Percentiles rank a stretch among this genome's conserved stretches.
phyloP scores from a whole-genome alignment of 2,113 vertebrate genomes.

The Calonectris borealis region DNA sequence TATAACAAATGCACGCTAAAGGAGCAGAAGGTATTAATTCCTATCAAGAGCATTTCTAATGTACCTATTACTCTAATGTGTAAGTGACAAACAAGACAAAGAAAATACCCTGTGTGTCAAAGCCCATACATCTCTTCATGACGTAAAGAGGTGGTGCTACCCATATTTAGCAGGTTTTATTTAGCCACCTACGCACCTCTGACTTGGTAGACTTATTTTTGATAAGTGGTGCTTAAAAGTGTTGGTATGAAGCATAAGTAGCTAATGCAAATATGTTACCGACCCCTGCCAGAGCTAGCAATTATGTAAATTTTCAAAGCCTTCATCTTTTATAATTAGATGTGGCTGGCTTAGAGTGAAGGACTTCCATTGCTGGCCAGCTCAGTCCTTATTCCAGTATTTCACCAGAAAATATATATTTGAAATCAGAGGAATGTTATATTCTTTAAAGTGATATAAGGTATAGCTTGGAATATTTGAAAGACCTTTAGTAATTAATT shows the following conservation, averaged over 20 bases:
- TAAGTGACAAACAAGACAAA: conserved; percentile 64
- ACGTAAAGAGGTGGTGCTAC: conserved; percentile 60
- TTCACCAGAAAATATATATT: conserved; percentile 49
- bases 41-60: conserved; percentile 57
- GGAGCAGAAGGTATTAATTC: conserved; percentile 46
- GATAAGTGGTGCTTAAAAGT: conserved; percentile 82
- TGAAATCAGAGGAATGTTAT: conserved; percentile 57
- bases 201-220: conserved; percentile 79
- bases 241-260: conserved; percentile 81
- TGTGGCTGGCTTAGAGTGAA: conserved; percentile 72
- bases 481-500: conserved; percentile 57
- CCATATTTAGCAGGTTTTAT: conserved; percentile 73
- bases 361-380: conserved; percentile 63
- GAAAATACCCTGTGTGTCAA: conserved; percentile 63
- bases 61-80: conserved; percentile 55
- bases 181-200: conserved; percentile 78
- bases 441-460: conserved; percentile 54
- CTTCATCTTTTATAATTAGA: conserved; percentile 83
- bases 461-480: conserved; percentile 48
- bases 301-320: conserved; percentile 83
- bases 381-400: conserved; percentile 56
- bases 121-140: conserved; percentile 44
- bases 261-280: conserved; percentile 86
- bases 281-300: conserved; percentile 80
- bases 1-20: conserved; percentile 32